These are phyloP conservation scores for Xyliphius kryptos DNA, from an alignment of 2,113 vertebrate genomes.

Conservation along the genomic window DNA sequence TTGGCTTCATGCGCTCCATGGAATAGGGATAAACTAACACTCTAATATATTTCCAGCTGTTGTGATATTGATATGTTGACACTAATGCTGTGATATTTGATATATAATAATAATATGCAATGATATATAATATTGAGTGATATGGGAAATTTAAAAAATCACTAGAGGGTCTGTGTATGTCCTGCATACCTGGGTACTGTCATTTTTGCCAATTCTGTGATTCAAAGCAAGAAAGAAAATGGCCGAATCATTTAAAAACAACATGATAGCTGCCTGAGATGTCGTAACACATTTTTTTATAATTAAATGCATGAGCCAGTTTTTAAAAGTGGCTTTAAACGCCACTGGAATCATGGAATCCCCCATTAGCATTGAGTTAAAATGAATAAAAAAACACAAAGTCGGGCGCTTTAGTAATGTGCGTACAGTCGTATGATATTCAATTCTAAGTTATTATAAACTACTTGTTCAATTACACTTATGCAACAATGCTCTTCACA, in stretches of 20 bases:
- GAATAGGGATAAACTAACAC: too few relatives aligned
- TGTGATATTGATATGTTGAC: background rate
- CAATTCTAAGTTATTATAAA: background rate
- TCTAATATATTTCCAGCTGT: background rate
- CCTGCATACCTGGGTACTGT: background rate
- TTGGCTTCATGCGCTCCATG: too few relatives aligned
- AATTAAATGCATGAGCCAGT: background rate
- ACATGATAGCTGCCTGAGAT: background rate
- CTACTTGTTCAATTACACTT: background rate
- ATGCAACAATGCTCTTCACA: slow-evolving; percentile 3
- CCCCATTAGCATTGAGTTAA: background rate
- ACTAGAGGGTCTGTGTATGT: background rate
- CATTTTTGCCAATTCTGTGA: background rate
- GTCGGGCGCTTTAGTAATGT: background rate
- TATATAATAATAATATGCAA: background rate
- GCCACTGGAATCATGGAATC: background rate
- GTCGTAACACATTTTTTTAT: background rate
- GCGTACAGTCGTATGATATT: background rate
- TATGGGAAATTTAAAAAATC: background rate
- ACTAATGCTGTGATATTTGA: background rate
- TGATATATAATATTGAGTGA: too few relatives aligned
- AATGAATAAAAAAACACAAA: background rate
- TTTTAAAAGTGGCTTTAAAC: background rate
- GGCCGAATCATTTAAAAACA: background rate
- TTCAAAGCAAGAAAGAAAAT: background rate